These are phyloP conservation scores for Sphenopsis melanotis DNA, from an alignment of 2,797 vertebrate species.

Conservation along the genomic window DNA sequence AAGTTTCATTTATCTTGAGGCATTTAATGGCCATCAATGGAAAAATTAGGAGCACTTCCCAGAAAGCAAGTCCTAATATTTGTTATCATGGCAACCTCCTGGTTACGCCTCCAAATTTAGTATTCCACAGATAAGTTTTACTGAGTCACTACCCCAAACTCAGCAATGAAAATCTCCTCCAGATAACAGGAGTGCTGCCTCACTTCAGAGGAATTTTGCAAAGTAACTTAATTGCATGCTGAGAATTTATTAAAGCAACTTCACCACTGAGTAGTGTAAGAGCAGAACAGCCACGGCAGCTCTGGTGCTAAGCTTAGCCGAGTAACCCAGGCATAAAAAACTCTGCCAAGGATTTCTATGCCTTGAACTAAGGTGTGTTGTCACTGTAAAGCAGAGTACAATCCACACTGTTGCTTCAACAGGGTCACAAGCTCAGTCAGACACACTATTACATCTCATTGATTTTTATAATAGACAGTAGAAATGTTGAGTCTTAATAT, in stretches of 20 bases:
- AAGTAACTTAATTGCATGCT: slow-evolving; percentile 3
- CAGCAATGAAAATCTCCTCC: slow-evolving; percentile 28
- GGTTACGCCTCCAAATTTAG: slow-evolving; percentile 58
- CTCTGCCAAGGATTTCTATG: background rate
- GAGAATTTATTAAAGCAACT: background rate
- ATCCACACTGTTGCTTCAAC: background rate
- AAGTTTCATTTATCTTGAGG: slow-evolving; percentile 27
- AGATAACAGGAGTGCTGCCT: slow-evolving; percentile 32
- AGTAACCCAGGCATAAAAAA: background rate
- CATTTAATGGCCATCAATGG: slow-evolving; percentile 40
- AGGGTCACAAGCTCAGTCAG: background rate
- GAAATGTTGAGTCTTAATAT: background rate
- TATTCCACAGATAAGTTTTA: slow-evolving; percentile 49
- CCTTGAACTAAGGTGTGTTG: background rate
- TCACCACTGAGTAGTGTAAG: background rate
- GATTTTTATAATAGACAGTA: background rate
- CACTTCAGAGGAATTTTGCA: slow-evolving; percentile 32
- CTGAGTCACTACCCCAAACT: slow-evolving; percentile 50
- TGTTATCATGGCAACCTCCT: slow-evolving; percentile 58
- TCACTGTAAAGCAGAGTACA: background rate
- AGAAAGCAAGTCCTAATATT: slow-evolving; percentile 45
- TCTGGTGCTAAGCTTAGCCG: background rate
- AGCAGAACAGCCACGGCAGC: background rate
- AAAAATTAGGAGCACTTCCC: slow-evolving; percentile 46
- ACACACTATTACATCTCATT: background rate